Conservation (phyloP, 2,113 vertebrate species). For the Catharus bicknelli region DNA sequence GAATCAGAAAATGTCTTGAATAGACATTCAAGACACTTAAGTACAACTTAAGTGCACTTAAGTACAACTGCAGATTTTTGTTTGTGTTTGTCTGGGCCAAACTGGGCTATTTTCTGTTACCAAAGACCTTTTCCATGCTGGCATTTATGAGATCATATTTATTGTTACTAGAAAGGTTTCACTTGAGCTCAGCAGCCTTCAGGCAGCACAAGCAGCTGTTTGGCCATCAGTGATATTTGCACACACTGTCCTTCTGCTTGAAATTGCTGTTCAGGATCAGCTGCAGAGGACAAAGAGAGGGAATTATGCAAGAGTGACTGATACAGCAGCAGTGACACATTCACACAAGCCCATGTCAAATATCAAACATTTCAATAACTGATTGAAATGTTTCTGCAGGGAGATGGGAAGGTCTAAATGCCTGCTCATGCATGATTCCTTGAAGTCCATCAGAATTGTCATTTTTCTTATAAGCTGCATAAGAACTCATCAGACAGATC, state of each 20-base stretch:
- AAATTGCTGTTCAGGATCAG: not conserved
- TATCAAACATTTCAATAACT: not conserved
- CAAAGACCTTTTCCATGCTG: not conserved
- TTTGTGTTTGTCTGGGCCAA: not conserved
- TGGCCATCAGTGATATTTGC: not conserved
- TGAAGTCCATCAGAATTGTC: not conserved
- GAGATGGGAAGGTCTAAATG: not conserved
- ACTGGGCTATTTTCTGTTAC: not conserved
- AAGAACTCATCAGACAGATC: not conserved
- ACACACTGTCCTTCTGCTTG: not conserved
- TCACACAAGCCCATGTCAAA: not conserved
- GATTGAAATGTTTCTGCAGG: not conserved
- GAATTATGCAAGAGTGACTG: no score
- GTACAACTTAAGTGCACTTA: no score
- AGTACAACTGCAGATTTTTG: not conserved
- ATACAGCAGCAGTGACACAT: not conserved
- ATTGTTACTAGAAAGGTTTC: not conserved
- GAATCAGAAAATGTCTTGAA: not conserved
- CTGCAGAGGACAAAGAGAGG: not conserved
- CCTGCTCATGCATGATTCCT: fast-evolving
- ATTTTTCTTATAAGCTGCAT: not conserved
- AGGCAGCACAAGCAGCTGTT: not conserved
- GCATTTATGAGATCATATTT: not conserved
- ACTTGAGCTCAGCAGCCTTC: not conserved
- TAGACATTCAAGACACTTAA: no score